These are phyloP conservation scores for Melanotaenia parkinsoni DNA, from an alignment of 2,797 vertebrate species.

Conservation along the genomic window DNA sequence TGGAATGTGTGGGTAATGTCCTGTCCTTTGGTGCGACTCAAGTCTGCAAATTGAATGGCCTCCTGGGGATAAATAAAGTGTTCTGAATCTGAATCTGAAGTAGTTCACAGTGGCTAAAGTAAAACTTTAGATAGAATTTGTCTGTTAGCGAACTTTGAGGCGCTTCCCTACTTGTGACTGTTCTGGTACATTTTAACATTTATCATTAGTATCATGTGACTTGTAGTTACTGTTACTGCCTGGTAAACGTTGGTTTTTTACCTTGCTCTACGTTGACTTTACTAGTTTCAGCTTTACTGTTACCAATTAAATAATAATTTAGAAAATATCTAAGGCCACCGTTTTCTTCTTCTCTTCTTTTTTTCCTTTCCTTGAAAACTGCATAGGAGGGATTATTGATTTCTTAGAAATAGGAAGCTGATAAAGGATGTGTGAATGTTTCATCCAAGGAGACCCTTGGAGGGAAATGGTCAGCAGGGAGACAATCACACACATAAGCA, in stretches of 20 bases:
- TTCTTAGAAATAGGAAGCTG: conserved; percentile 69
- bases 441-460: conserved; percentile 63
- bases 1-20: too few relatives aligned
- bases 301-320: too few relatives aligned
- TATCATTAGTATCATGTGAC: conserved; percentile 4
- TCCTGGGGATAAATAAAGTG: too few relatives aligned
- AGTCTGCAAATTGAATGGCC: too few relatives aligned
- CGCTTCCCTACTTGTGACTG: not conserved
- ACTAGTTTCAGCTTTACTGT: too few relatives aligned
- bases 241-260: too few relatives aligned
- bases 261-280: too few relatives aligned
- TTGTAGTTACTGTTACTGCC: not conserved
- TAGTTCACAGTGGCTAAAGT: not conserved
- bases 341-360: too few relatives aligned
- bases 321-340: too few relatives aligned
- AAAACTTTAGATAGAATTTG: conserved; percentile 9
- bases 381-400: conserved; percentile 68
- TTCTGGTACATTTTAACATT: not conserved
- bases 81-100: not conserved
- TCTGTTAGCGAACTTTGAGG: conserved; percentile 4
- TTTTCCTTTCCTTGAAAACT: conserved; percentile 41
- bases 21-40: too few relatives aligned
- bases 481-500: conserved; percentile 56
- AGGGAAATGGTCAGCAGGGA: conserved; percentile 69
- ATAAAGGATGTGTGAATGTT: conserved; percentile 74